Percentiles rank a stretch among this genome's conserved stretches.
Conservation (phyloP, 2,797 vertebrate species). For the Florisuga fusca region DNA sequence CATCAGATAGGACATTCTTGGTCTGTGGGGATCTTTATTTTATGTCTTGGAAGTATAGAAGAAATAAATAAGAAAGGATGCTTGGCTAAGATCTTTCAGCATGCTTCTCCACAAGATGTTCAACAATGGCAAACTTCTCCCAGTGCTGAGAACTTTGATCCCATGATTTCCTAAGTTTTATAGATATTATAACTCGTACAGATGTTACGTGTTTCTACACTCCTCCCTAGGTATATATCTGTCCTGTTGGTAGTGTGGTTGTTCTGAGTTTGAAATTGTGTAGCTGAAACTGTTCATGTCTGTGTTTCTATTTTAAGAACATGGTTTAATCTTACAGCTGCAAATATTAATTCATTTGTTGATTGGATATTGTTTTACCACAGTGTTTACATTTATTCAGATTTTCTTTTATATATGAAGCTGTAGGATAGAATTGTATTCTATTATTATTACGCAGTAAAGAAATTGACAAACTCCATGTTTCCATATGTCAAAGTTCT, state of each 20-base stretch:
- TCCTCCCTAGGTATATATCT: background rate
- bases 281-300: background rate
- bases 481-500: background rate
- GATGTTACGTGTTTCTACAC: background rate
- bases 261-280: background rate
- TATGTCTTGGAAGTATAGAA: background rate
- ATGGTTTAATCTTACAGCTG: background rate
- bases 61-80: background rate
- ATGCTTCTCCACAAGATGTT: background rate
- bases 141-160: background rate
- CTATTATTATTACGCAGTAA: background rate
- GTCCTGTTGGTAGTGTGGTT: background rate
- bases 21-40: background rate
- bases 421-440: background rate
- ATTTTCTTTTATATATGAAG: background rate
- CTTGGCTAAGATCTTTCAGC: background rate
- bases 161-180: background rate
- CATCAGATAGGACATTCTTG: accelerated
- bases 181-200: background rate
- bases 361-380: background rate
- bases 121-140: background rate
- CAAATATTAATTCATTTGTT: background rate
- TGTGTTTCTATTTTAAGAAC: background rate
- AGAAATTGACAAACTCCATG: background rate
- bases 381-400: background rate